A percentile compares a stretch with the other conserved stretches of the same genome.
Evolutionary conservation across 2,888 invertebrate species (phyloP).

Genomic region (Proisotoma minuta): DNA sequence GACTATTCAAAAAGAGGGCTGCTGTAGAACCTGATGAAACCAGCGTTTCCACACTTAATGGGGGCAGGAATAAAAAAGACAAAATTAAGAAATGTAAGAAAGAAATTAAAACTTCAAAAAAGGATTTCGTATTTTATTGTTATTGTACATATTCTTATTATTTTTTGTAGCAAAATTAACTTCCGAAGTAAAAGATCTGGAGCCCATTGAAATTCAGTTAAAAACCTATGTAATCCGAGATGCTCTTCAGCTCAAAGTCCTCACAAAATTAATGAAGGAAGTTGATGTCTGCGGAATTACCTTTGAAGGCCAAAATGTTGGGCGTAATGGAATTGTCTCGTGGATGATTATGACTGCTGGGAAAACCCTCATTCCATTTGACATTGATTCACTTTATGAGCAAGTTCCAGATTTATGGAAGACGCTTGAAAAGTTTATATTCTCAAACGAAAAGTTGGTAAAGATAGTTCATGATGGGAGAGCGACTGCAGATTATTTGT

Average conservation of each 20-base stretch:
- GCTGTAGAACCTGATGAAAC: slow-evolving; percentile 3
- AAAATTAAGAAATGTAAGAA: neutral
- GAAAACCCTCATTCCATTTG: slow-evolving; percentile 50
- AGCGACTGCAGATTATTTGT: slow-evolving; percentile 58
- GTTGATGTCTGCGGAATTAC: slow-evolving; percentile 31
- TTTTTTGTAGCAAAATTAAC: neutral
- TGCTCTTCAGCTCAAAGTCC: slow-evolving; percentile 20
- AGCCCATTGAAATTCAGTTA: slow-evolving; percentile 33
- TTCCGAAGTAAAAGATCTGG: slow-evolving; percentile 23
- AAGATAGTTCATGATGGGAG: slow-evolving; percentile 62
- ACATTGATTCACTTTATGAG: slow-evolving; percentile 48
- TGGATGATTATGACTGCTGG: slow-evolving; percentile 49
- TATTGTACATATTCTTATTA: neutral
- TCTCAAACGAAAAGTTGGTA: slow-evolving; percentile 52
- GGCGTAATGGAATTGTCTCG: slow-evolving; percentile 50
- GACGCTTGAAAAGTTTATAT: slow-evolving; percentile 51
- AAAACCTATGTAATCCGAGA: slow-evolving; percentile 34
- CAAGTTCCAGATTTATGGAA: slow-evolving; percentile 53
- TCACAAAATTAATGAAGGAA: slow-evolving; percentile 35
- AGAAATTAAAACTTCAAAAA: neutral
- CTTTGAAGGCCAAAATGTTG: slow-evolving; percentile 49
- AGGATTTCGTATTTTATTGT: neutral
- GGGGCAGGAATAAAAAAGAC: neutral
- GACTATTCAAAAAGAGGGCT: slow-evolving; percentile 29
- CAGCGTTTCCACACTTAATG: slow-evolving; percentile 1